Evolutionary conservation across 1,140 invertebrate species (phyloP).

Genomic region (Olivierus martensii): DNA sequence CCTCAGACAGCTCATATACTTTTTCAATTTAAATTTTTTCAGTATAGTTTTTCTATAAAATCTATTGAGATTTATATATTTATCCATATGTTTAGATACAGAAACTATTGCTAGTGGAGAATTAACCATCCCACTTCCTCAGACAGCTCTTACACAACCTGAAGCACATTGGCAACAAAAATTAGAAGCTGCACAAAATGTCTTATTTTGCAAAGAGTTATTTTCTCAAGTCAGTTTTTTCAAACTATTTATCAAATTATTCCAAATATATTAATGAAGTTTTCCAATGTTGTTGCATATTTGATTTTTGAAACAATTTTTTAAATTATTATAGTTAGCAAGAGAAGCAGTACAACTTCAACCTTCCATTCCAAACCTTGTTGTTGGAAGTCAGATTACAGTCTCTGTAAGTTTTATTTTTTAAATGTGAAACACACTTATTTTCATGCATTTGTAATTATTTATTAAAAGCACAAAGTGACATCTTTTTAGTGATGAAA

Average conservation of each 20-base stretch:
- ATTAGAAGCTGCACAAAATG: conserved; percentile 90
- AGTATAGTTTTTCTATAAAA: no score
- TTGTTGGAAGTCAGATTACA: conserved; percentile 93
- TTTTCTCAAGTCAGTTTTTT: conserved; percentile 62
- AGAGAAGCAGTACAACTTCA: conserved; percentile 87
- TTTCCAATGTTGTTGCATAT: background rate
- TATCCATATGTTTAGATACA: conserved; percentile 28
- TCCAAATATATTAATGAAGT: no score
- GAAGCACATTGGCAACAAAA: conserved; percentile 88
- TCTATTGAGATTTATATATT: no score
- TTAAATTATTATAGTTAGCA: conserved; percentile 44
- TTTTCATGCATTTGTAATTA: background rate
- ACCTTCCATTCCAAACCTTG: conserved; percentile 86
- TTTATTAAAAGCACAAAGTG: background rate
- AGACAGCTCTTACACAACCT: conserved; percentile 38
- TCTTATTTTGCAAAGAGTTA: conserved; percentile 92
- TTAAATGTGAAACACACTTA: background rate
- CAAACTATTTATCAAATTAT: background rate
- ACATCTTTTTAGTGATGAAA: background rate
- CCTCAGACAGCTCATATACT: conserved; percentile 34
- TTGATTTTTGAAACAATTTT: background rate
- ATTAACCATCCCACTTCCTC: conserved; percentile 30
- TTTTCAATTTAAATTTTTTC: no score
- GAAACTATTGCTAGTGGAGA: conserved; percentile 33
- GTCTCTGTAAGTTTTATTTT: conserved; percentile 52